Conservation (phyloP, 2,797 vertebrate genomes). For the Ataeniobius toweri region DNA sequence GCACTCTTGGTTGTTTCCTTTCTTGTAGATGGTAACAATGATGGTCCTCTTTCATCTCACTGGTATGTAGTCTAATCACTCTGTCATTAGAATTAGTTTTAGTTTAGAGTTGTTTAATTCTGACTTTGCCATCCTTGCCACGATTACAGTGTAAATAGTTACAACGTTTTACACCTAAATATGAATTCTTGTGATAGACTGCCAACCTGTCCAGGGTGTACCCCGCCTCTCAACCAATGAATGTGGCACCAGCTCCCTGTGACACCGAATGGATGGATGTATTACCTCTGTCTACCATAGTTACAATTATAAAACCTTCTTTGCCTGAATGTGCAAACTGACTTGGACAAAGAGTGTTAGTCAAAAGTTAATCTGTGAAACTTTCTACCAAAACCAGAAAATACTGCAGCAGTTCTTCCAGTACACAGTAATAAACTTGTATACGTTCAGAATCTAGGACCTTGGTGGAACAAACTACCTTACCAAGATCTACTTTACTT, state of each 20-base stretch:
- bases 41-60: neutral
- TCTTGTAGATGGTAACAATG: neutral
- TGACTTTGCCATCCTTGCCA: neutral
- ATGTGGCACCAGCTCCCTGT: no score
- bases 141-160: no score
- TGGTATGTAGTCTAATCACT: neutral
- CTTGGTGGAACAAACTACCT: constrained; percentile 29
- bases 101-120: neutral
- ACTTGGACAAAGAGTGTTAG: constrained; percentile 1
- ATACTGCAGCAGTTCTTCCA: constrained; percentile 7
- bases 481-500: neutral
- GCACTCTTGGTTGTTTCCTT: neutral
- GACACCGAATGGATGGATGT: no score
- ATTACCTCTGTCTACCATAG: neutral
- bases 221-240: no score
- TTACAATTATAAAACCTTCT: neutral
- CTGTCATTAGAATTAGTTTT: neutral
- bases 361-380: constrained; percentile 24
- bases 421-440: constrained; percentile 11
- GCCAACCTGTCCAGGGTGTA: no score
- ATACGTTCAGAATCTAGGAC: constrained; percentile 31
- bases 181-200: neutral
- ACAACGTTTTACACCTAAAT: neutral
- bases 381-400: constrained; percentile 30
- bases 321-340: constrained; percentile 14